Conservation (phyloP, 2,888 invertebrate genomes). For the Gari tellinella region DNA sequence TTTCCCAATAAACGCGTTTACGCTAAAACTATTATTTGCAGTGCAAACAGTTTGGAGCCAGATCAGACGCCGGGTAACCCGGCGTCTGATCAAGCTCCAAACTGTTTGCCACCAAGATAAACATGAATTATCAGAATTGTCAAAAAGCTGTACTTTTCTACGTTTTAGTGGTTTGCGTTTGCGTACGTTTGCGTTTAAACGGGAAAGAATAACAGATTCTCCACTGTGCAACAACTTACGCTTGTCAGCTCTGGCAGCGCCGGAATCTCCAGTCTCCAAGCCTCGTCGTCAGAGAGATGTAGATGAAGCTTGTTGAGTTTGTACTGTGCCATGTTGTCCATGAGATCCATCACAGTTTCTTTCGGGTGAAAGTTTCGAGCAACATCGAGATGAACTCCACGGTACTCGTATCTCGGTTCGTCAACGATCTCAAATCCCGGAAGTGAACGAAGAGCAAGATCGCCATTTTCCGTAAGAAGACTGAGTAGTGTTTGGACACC, state of each 20-base stretch:
- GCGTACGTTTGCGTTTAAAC: too few relatives aligned
- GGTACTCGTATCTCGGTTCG: slow-evolving; percentile 60
- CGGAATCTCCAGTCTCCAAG: slow-evolving; percentile 79
- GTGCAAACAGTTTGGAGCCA: too few relatives aligned
- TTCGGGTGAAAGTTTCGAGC: slow-evolving; percentile 64
- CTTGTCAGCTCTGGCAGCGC: slow-evolving; percentile 75
- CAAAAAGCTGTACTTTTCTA: too few relatives aligned
- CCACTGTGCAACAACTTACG: slow-evolving; percentile 64
- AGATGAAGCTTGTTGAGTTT: slow-evolving; percentile 80
- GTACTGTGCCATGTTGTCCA: slow-evolving; percentile 79
- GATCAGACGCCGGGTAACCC: too few relatives aligned
- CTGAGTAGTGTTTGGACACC: slow-evolving; percentile 61
- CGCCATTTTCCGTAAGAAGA: slow-evolving; percentile 38
- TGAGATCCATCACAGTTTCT: slow-evolving; percentile 62
- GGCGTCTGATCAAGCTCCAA: too few relatives aligned
- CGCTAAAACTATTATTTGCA: too few relatives aligned
- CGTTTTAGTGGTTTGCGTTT: too few relatives aligned
- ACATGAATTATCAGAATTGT: too few relatives aligned
- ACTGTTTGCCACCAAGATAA: too few relatives aligned
- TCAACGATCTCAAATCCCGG: slow-evolving; percentile 47
- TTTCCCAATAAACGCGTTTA: too few relatives aligned
- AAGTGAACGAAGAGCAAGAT: slow-evolving; percentile 19
- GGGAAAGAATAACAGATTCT: too few relatives aligned
- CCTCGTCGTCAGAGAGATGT: slow-evolving; percentile 80
- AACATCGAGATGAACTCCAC: slow-evolving; percentile 64